Evolutionary conservation across 2,888 invertebrate genomes (phyloP), one percentile per base, ranked within the genome.

Genomic region (Therioaphis trifolii): DNA sequence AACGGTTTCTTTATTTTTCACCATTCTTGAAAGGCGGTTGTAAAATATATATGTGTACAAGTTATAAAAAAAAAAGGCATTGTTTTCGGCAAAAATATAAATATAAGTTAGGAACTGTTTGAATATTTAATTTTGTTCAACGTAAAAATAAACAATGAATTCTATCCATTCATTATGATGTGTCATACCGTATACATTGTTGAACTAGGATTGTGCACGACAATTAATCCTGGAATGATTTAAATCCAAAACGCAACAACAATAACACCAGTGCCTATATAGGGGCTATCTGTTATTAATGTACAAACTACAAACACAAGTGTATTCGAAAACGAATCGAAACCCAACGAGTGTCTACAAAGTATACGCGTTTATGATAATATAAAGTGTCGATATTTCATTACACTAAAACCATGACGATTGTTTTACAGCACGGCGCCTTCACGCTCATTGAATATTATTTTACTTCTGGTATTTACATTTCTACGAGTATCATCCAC

Each of bases 131-230:
- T 43, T 61, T 61, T 75, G n/a, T 46, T 75, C 27, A 43, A 61
- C 18, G 24, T 27, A 43, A 43, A 61, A 61, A 43, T 14, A 63
- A 63, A 76, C 76, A 76, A 76, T 61, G 55, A 40, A 55, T 58
- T 24, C 4, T 24, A 24, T 75, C 29, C 27, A 76, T 76, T 63
- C 29, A 63, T 61, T 61, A 46, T n/a, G 15, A 2, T 52, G 18
- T 40, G 40, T 40, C 55, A 40, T 58, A 75, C 40, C 14, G 46
- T 29, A 63, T 35, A 35, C 35, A 35, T 76, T 63, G 46, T 76
- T 76, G 27, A n/a, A 61, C n/a, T 46, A 18, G 15, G 18, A n/a
- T 15, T 55, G 29, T 24, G 27, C 18, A 14, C 29, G n/a, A n/a
- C 29, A 72, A 52, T 72, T 29, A 72, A 72, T 52, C 14, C 49